A percentile compares a stretch with the other conserved stretches of the same genome.
Conservation (phyloP, 92 coral and sea anemone genomes). For the Palythoa caribaeorum region DNA sequence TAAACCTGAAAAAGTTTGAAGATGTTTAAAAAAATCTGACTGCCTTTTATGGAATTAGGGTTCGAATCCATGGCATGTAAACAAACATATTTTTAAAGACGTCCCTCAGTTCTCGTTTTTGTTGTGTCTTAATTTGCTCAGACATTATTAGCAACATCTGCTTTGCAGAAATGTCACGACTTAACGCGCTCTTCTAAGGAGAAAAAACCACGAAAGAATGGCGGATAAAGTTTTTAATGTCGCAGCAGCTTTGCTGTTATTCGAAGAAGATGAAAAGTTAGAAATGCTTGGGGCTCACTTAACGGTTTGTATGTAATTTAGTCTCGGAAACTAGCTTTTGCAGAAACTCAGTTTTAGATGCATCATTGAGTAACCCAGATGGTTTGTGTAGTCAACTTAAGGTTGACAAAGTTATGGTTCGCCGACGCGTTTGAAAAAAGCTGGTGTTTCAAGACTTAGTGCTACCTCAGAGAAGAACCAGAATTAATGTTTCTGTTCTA, state of each 20-base stretch:
- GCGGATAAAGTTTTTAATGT: conserved; percentile 16
- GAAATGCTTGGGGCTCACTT: conserved; percentile 1
- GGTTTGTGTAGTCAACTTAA: no score
- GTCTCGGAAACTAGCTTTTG: not conserved
- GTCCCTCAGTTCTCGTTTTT: not conserved
- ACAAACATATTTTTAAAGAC: not conserved
- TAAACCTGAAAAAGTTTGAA: not conserved
- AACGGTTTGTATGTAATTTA: not conserved
- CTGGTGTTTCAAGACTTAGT: no score
- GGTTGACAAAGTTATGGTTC: no score
- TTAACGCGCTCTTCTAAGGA: not conserved
- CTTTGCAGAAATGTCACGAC: not conserved
- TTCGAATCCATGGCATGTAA: not conserved
- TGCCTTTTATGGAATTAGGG: not conserved
- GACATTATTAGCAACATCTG: not conserved
- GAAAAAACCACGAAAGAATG: not conserved
- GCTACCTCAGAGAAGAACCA: no score
- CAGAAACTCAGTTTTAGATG: not conserved
- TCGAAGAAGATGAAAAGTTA: conserved; percentile 17
- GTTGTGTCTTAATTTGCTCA: not conserved
- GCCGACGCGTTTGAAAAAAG: no score
- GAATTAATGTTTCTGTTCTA: no score
- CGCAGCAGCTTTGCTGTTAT: conserved; percentile 18
- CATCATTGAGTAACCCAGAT: no score
- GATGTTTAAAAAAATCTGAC: not conserved